Percentiles rank a stretch among this genome's conserved stretches.
Conservation (phyloP, 2,888 invertebrate species). For the Tyria jacobaeae region DNA sequence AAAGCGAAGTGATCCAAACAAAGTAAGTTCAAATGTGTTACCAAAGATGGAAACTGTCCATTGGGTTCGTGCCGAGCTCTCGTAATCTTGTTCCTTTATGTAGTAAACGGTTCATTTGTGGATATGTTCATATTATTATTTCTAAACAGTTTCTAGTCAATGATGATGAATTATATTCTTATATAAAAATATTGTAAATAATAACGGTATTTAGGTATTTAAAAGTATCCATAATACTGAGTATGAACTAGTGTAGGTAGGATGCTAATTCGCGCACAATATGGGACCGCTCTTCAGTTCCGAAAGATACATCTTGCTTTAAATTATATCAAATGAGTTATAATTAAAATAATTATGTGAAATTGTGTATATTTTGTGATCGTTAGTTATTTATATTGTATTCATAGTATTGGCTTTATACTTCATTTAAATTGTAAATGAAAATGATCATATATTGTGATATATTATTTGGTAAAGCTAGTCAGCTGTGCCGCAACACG, state of each 20-base stretch:
- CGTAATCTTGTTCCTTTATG: slow-evolving; percentile 67
- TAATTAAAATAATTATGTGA: slow-evolving; percentile 32
- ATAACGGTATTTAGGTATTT: slow-evolving; percentile 70
- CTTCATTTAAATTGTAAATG: slow-evolving; percentile 56
- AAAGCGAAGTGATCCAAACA: slow-evolving; percentile 52
- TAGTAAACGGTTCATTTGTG: slow-evolving; percentile 58
- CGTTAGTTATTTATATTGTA: slow-evolving; percentile 45
- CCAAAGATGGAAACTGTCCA: slow-evolving; percentile 77
- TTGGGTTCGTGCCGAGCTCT: slow-evolving; percentile 47
- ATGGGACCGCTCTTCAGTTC: slow-evolving; percentile 29
- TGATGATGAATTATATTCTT: slow-evolving; percentile 68
- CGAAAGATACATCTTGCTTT: slow-evolving; percentile 18
- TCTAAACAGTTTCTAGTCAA: slow-evolving; percentile 83
- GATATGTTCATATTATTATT: slow-evolving; percentile 61
- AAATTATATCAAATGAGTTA: slow-evolving; percentile 38
- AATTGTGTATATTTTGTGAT: slow-evolving; percentile 42
- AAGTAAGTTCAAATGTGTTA: slow-evolving; percentile 77
- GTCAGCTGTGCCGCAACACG: slow-evolving; percentile 85
- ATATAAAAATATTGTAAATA: slow-evolving; percentile 79
- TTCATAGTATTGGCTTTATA: slow-evolving; percentile 52
- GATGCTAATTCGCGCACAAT: slow-evolving; percentile 79
- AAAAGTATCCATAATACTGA: slow-evolving; percentile 60
- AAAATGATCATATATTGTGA: slow-evolving; percentile 74
- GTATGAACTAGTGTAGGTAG: slow-evolving; percentile 66
- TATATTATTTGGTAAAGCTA: slow-evolving; percentile 80